Conservation (phyloP, 2,888 invertebrate species). For the Hirtodrosophila cameraria region DNA sequence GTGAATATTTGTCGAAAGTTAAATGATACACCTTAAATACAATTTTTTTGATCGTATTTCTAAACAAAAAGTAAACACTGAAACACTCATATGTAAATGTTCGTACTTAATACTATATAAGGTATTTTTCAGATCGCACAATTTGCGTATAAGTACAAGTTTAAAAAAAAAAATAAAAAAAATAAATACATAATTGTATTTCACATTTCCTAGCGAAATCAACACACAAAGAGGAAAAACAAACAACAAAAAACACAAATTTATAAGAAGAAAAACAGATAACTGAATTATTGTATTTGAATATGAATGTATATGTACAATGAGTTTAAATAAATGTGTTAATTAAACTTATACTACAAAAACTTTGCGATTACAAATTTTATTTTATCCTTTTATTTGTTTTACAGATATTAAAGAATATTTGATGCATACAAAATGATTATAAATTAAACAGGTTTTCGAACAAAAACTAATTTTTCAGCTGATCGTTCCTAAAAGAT, state of each 20-base stretch:
- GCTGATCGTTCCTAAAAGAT: too few species aligned
- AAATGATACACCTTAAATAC: conserved; percentile 41
- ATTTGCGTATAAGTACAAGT: conserved; percentile 3
- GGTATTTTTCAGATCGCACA: conserved; percentile 44
- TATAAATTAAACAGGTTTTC: too few species aligned
- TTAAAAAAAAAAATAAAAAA: not conserved
- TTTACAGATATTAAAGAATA: too few species aligned
- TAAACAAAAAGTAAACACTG: too few species aligned
- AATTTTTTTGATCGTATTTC: conserved; percentile 7
- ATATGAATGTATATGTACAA: conserved; percentile 66
- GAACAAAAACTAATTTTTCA: too few species aligned
- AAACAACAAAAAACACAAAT: conserved; percentile 11
- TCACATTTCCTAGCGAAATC: conserved; percentile 5
- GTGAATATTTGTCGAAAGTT: too few species aligned
- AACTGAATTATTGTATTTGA: conserved; percentile 61
- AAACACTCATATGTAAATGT: conserved; percentile 1
- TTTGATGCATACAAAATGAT: too few species aligned
- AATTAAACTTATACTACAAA: conserved; percentile 56
- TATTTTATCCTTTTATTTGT: not conserved
- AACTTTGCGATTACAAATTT: conserved; percentile 12
- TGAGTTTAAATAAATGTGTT: conserved; percentile 66
- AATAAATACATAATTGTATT: conserved; percentile 1
- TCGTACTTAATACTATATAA: conserved; percentile 21
- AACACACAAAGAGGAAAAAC: too few species aligned
- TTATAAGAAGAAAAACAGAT: conserved; percentile 17